phyloP scores from a whole-genome alignment of 2,888 invertebrate species.

The Andrena minutula region DNA sequence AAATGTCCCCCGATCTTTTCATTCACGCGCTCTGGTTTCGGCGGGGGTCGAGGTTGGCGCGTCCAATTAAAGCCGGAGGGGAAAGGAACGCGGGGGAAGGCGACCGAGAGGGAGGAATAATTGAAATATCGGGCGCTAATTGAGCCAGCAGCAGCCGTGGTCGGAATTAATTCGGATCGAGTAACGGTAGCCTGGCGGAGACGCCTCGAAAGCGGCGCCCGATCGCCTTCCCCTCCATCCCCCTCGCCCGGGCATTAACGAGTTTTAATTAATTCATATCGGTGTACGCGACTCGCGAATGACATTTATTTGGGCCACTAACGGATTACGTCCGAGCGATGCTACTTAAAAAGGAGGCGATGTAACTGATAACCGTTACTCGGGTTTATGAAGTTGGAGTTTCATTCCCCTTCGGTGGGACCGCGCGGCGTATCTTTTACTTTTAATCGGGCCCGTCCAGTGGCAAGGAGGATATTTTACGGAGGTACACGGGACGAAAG shows the following conservation, averaged over 20 bases:
- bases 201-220: neutral
- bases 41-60: conserved; percentile 29
- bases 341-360: conserved; percentile 37
- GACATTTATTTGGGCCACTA: conserved; percentile 63
- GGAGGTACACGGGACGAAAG: neutral
- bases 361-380: conserved; percentile 47
- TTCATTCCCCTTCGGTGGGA: neutral
- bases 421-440: neutral
- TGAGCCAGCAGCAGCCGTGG: conserved; percentile 30
- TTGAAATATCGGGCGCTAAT: conserved; percentile 63
- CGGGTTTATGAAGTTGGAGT: conserved; percentile 34
- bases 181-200: conserved; percentile 63
- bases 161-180: conserved; percentile 69
- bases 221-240: neutral
- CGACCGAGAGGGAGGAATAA: conserved; percentile 30
- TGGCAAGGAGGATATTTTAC: conserved; percentile 12
- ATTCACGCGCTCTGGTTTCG: neutral
- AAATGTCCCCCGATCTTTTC: conserved; percentile 2
- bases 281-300: conserved; percentile 35
- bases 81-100: neutral
- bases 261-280: conserved; percentile 67
- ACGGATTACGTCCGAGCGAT: conserved; percentile 53
- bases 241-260: conserved; percentile 36
- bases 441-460: neutral
- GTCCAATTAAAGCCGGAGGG: conserved; percentile 35